Evolutionary conservation across 2,113 vertebrate species (phyloP).

Genomic region (Pygoscelis adeliae): DNA sequence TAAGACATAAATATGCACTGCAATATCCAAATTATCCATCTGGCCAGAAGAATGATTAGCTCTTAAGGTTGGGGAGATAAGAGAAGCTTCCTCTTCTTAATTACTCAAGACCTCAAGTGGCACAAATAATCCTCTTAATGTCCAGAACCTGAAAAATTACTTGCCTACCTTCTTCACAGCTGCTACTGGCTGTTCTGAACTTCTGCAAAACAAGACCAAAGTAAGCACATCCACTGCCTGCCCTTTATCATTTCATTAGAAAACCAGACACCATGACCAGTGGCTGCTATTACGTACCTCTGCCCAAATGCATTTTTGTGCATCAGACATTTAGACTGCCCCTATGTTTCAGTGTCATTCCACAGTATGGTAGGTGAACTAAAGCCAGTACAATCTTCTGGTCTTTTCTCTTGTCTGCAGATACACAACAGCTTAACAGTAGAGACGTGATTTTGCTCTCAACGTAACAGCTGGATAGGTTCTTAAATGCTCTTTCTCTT

Average conservation of each 20-base stretch:
- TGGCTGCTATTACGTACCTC: background rate
- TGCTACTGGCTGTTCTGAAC: background rate
- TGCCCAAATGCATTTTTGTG: background rate
- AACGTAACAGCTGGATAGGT: background rate
- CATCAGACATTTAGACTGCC: background rate
- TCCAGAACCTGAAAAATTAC: background rate
- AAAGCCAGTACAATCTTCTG: conserved; percentile 43
- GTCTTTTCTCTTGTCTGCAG: conserved; percentile 42
- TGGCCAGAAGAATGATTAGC: background rate
- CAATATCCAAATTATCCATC: background rate
- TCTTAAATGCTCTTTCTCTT: background rate
- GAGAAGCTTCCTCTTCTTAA: background rate
- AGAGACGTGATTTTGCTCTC: conserved; percentile 3
- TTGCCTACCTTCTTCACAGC: background rate
- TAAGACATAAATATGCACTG: background rate
- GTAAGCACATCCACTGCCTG: background rate
- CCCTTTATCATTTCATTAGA: background rate
- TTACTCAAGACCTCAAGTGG: background rate
- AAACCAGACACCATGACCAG: background rate
- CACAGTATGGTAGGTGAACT: conserved; percentile 2
- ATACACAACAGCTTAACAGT: conserved; percentile 51
- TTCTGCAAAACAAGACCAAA: background rate
- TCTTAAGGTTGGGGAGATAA: background rate
- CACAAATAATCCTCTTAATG: background rate
- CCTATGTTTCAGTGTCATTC: background rate